Base-by-base conservation (phyloP, 2,888 invertebrate genomes). In the Agrotis ipsilon region DNA sequence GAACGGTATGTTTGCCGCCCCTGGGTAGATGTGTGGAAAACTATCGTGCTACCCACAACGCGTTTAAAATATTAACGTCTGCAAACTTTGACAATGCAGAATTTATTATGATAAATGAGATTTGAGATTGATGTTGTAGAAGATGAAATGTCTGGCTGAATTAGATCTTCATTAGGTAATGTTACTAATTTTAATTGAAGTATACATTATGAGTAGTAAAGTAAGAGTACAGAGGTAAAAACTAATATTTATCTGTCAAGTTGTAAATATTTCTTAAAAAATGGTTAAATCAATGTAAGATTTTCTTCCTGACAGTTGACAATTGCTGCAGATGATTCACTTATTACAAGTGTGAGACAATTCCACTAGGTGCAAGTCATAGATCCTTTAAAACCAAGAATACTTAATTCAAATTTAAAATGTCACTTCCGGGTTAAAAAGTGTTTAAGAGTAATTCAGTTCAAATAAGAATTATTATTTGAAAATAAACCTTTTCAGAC, bases 1-100 rank as follows among this genome's bases (percentile, higher is more conserved):
- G 83, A 81, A 65, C 68, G 69, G 65, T 69, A 43, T 75, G 70
- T 80, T 75, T 75, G 62, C 46, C 63, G 21, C 52, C 72, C 68
- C 54, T 68, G 39, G 59, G 19, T 48, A 57, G 58, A 62, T 62
- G 68, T 54, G 9, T 55, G 45, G 19, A 48, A 21, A 52, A 63
- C 62, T 69, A 79, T 70, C 11, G 48, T 66, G n/a, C 54, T 57
- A 64, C 46, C 49, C 32, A 11, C 21, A 52, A 55, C 39, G 55
- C 19, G 24, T 72, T 72, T 72, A 60, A 78, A 72, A 52, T 64
- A 57, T 68, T 69, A 54, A 59, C 7, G 49, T 68, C 18, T 43
- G 72, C 18, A 72, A 68, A 73, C 43, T 62, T 78, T 58, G 32
- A 27, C 21, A 51, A 16, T 62, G 43, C n/a, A 43, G 54, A 59